These are phyloP conservation scores for Coracias cyanogaster DNA, from an alignment of 2,797 vertebrate genomes.

Conservation along the genomic window DNA sequence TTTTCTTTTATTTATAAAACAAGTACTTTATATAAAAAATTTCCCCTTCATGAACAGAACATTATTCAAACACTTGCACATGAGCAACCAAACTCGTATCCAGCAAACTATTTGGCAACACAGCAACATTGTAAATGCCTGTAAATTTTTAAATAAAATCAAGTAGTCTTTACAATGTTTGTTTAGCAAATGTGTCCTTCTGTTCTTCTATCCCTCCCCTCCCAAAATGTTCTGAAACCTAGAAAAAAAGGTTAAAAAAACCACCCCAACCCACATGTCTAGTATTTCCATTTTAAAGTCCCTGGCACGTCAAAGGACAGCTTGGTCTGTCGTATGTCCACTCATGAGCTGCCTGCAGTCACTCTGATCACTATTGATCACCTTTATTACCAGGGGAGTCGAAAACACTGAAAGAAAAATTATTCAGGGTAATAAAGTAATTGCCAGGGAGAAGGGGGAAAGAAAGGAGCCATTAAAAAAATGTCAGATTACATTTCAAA, in stretches of 20 bases:
- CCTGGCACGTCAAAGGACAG: conserved; percentile 28
- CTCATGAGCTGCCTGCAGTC: conserved; percentile 40
- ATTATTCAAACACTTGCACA: conserved; percentile 72
- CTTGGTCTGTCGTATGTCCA: neutral
- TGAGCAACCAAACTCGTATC: conserved; percentile 67
- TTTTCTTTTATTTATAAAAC: conserved; percentile 82
- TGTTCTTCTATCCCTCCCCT: conserved; percentile 32
- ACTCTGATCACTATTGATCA: neutral
- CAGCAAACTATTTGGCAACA: conserved; percentile 79
- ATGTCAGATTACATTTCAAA: conserved; percentile 36
- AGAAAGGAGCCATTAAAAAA: neutral
- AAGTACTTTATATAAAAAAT: conserved; percentile 80
- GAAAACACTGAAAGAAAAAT: neutral
- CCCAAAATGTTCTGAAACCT: conserved; percentile 50
- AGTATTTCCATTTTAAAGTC: conserved; percentile 7
- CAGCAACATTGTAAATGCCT: conserved; percentile 67
- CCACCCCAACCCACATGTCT: neutral
- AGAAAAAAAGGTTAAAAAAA: conserved; percentile 7
- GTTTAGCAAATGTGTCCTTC: conserved; percentile 43
- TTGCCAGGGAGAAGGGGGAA: neutral
- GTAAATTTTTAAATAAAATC: conserved; percentile 59
- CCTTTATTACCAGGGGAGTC: neutral
- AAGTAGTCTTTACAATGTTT: conserved; percentile 53
- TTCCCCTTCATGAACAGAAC: conserved; percentile 76
- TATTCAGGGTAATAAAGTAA: conserved; percentile 9